These are phyloP conservation scores for Entosphenus tridentatus DNA, from an alignment of 2,113 vertebrate genomes.

Conservation along the genomic window DNA sequence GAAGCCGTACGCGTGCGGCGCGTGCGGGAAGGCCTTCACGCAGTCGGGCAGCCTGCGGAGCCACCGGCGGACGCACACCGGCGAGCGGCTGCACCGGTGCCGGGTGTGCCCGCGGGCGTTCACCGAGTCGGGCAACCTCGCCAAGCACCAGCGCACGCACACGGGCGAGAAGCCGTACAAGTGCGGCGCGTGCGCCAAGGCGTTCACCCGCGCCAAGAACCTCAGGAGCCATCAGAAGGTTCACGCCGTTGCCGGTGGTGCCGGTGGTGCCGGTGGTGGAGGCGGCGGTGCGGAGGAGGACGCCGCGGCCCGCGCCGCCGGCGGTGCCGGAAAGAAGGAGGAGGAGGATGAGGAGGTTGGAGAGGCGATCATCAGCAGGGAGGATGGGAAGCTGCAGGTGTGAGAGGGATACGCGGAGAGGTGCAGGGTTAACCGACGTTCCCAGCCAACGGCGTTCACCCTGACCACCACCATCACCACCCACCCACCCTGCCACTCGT, in stretches of 20 bases:
- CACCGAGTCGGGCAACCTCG: background rate
- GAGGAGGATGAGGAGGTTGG: too few species aligned
- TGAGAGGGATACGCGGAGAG: too few species aligned
- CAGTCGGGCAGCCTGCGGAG: background rate
- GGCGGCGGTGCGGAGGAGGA: too few species aligned
- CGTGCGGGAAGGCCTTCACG: background rate
- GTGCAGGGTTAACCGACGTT: too few species aligned
- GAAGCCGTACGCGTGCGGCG: background rate
- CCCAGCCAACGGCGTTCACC: too few species aligned
- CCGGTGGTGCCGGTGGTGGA: too few species aligned
- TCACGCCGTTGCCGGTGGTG: background rate
- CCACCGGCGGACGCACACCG: background rate
- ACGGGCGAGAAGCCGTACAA: constrained; percentile 1
- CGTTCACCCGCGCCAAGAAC: background rate
- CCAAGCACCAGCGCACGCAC: background rate
- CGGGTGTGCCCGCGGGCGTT: background rate
- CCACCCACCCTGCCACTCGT: too few species aligned
- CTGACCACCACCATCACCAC: too few species aligned
- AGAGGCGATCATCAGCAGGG: too few species aligned
- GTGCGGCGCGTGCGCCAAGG: constrained; percentile 1
- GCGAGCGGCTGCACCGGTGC: background rate
- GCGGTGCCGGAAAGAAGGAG: too few species aligned
- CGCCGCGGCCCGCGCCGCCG: too few species aligned
- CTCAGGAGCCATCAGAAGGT: background rate
- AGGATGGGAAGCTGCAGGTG: too few species aligned